These are phyloP conservation scores for Mesoclemmys tuberculata DNA, from an alignment of 2,113 vertebrate species.

Conservation along the genomic window DNA sequence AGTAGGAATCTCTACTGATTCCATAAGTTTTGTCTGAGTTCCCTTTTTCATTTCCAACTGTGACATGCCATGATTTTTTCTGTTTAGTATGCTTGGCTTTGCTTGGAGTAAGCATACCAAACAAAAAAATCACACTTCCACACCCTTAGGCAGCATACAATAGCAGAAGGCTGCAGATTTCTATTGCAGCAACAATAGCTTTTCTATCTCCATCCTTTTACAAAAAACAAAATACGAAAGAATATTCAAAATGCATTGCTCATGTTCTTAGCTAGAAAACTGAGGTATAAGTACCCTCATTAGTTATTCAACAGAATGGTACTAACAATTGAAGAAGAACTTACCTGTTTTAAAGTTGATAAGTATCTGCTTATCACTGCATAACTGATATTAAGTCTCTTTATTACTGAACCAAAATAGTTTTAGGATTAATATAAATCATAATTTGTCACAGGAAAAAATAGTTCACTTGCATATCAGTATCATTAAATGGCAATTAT, in stretches of 20 bases:
- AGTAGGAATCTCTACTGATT: background rate
- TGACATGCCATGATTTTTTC: background rate
- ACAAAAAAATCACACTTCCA: background rate
- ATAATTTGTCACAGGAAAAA: background rate
- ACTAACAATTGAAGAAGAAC: background rate
- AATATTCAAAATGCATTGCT: background rate
- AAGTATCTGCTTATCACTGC: background rate
- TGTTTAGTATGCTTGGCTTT: background rate
- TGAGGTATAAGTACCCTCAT: background rate
- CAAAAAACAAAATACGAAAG: background rate
- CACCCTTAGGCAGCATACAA: background rate
- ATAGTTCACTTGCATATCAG: background rate
- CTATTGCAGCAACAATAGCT: background rate
- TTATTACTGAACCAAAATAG: background rate
- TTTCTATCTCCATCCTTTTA: background rate
- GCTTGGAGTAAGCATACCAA: background rate
- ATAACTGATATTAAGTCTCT: background rate
- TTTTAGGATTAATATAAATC: background rate
- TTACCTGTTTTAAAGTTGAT: background rate
- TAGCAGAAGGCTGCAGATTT: background rate
- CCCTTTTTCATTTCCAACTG: background rate
- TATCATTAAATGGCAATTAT: background rate
- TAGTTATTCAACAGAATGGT: fast-evolving
- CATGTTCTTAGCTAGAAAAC: background rate
- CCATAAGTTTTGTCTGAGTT: background rate